Evolutionary conservation across 2,113 vertebrate genomes (phyloP).

Genomic region (Sorex araneus): DNA sequence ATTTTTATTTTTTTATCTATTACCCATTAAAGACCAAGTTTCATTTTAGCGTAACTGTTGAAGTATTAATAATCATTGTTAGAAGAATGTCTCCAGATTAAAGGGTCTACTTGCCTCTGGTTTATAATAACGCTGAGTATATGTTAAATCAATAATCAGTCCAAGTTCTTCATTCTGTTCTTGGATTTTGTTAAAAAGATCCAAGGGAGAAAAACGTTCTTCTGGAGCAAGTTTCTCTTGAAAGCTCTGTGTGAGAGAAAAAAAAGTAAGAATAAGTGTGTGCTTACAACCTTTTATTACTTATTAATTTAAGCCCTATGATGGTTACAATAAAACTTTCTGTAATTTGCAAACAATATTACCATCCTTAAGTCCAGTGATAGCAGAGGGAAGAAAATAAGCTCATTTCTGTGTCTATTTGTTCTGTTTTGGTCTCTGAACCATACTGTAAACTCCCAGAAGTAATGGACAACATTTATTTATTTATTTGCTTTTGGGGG

Average conservation of each 20-base stretch:
- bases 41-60: neutral
- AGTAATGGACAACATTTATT: neutral
- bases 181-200: slow-evolving; percentile 90
- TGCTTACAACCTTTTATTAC: neutral
- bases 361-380: slow-evolving; percentile 4
- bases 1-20: neutral
- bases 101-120: slow-evolving; percentile 87
- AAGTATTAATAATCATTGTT: neutral
- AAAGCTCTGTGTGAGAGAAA: slow-evolving; percentile 87
- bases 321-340: neutral
- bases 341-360: neutral
- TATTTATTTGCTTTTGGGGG: too few relatives aligned
- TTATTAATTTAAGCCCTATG: neutral
- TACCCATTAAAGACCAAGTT: neutral
- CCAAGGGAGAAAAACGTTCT: slow-evolving; percentile 90
- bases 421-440: neutral
- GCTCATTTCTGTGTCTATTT: neutral
- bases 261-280: rapidly evolving
- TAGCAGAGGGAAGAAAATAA: slow-evolving; percentile 3
- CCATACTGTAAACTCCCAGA: neutral
- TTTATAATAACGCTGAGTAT: slow-evolving; percentile 93
- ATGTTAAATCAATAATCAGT: slow-evolving; percentile 94
- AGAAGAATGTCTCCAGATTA: slow-evolving; percentile 19
- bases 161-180: slow-evolving; percentile 92
- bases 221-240: slow-evolving; percentile 82